Evolutionary conservation across 2,113 vertebrate species (phyloP), one percentile per base, ranked within the genome.

Genomic region (Henicopernis longicauda): DNA sequence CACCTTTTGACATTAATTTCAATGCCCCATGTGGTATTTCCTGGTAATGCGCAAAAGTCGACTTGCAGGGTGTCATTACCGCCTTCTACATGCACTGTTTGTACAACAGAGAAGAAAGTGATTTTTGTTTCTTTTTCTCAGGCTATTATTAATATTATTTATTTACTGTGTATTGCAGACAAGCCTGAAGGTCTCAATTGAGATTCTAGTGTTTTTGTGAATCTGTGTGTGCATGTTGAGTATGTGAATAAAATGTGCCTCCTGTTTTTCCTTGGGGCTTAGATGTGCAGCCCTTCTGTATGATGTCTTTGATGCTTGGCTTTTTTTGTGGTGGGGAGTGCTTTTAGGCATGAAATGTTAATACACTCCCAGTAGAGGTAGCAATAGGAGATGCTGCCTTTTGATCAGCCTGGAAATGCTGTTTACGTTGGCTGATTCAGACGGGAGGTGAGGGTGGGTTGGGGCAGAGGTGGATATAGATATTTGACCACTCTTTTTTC

Each of bases 1-100:
- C 93, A 87, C 95, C 93, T 95, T 97, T 89, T 94, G 90, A 95
- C 96, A 95, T 94, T 91, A 45, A 96, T 97, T 97, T 96, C 97
- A 80, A 44, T 90, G 92, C 90, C 86, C 95, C 40, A 1, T 82
- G 82, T 79, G 90, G 93, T 67, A 38, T 93, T 92, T 90, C 88
- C 81, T 32, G 67, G 91, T 92, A 85, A 92, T 12, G 65, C 44
- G 34, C 86, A 82, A 10, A 93, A 94, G 71, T 50, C 82, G 38
- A 11, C 78, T 94, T 76, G 74, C 73, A 95, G 69, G 83, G 89
- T 94, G 72, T 90, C 80, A 69, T 94, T 92, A 72, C 73, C 58
- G 76, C 79, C 82, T 87, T 55, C 90, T 27, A 0, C 22, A 8
- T 38, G 73, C 50, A 5, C 65, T 54, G n/a, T 50, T 83, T 62